Conservation (phyloP, 2,797 vertebrate species). For the Betta splendens region DNA sequence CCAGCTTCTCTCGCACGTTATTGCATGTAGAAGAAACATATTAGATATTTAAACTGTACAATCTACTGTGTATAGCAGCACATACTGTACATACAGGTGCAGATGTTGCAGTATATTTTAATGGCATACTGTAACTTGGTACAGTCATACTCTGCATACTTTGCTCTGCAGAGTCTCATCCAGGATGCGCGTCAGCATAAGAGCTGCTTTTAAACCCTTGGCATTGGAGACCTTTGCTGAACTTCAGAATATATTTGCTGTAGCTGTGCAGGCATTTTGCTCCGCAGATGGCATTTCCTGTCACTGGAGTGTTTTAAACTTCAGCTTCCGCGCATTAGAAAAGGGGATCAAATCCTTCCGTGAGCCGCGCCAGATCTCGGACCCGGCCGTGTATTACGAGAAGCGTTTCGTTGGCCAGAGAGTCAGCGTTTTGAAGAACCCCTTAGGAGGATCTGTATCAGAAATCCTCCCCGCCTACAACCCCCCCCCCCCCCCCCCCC, state of each 20-base stretch:
- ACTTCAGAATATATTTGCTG: slow-evolving; percentile 59
- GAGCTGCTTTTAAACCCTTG: slow-evolving; percentile 54
- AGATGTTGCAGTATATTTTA: slow-evolving; percentile 21
- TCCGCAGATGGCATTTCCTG: slow-evolving; percentile 54
- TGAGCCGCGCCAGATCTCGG: slow-evolving; percentile 36
- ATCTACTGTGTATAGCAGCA: no score
- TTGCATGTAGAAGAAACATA: no score
- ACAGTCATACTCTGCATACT: no score
- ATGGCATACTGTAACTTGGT: slow-evolving; percentile 1
- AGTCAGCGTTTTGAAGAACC: slow-evolving; percentile 77
- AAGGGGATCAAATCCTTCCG: slow-evolving; percentile 38
- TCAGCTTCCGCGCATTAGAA: slow-evolving; percentile 35
- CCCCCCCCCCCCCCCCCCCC: slow-evolving; percentile 54
- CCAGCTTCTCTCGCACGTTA: no score
- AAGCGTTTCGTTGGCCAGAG: slow-evolving; percentile 53
- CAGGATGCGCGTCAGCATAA: slow-evolving; percentile 61
- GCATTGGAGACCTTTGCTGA: slow-evolving; percentile 68
- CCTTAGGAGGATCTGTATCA: slow-evolving; percentile 71
- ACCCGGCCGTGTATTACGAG: slow-evolving; percentile 63
- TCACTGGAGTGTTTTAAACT: slow-evolving; percentile 38
- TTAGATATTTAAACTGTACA: no score
- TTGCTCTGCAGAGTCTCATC: slow-evolving; percentile 34
- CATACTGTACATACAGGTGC: no score
- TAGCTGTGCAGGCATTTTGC: slow-evolving; percentile 55
- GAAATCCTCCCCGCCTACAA: slow-evolving; percentile 37